Base-by-base conservation (phyloP, 2,888 invertebrate genomes). In the Machimus atricapillus region DNA sequence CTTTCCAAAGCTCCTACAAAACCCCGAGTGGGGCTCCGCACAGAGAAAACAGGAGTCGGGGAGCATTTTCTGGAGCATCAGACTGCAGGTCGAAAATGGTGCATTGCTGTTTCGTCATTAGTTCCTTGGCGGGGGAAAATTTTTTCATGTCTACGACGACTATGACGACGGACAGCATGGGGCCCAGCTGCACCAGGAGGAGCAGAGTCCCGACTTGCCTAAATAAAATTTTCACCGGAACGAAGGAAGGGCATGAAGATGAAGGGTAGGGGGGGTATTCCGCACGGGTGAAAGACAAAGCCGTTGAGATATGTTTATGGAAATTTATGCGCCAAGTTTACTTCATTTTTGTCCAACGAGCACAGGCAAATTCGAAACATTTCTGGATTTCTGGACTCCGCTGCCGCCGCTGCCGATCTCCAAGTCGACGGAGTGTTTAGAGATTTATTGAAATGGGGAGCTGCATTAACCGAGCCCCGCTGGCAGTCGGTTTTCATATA, bases 81-180 rank as follows among this genome's bases (percentile, higher is more conserved):
- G 82, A 82, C 37, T 82, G 82, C 82, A 66, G 82, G 82, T 56
- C 82, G 66, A 82, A 82, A 82, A 82, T 82, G 82, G 82, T 82
- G 82, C 82, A 82, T 82, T 82, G 82, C 82, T 82, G 82, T 56
- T 66, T 82, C 82, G 56, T 82, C 82, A 82, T 82, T 82, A 82
- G 58, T 58, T 66, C 82, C 37, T 82, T 82, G 58, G 58, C 82
- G 82, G 37, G 27, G 58, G 58, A 66, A 56, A 7, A 27, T 52
- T 27, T 81, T 52, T 81, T 58, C 34, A 58, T 43, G 40, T 19
- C 27, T 43, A 46, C 43, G 66, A 46, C 43, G 43, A 14, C 43
- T 14, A 16, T 16, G 40, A 78, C 27, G 46, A 46, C 43, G 66
- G 58, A 52, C 27, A 46, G 43, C 43, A 43, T 43, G 14, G 34